Base-by-base conservation (phyloP, 2,888 invertebrate species). In the Allygus modestus region DNA sequence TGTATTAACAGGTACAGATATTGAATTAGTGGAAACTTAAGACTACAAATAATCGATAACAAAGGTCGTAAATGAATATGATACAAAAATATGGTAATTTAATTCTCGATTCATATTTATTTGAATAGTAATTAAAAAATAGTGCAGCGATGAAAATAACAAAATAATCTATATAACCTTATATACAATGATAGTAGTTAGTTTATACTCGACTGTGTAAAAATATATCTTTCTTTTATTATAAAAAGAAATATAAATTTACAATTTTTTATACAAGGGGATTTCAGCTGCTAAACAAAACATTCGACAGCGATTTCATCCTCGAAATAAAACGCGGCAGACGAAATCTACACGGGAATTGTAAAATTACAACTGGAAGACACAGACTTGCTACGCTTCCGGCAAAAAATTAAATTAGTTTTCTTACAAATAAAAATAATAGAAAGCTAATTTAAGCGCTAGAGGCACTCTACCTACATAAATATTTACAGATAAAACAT, bases 131-230 rank as follows among this genome's bases (percentile, higher is more conserved):
- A 46, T 9, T 7, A 46, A 58, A 58, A 58, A 58, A 1, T 58
- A 23, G 58, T 58, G 58, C 58, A 58, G 15, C 28, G 20, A 54
- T 20, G 31, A 65, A 28, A 65, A 31, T 28, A 65, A 65, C 65
- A 65, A 65, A 31, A 65, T 65, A 65, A 65, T 12, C 65, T 65
- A 65, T 65, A 65, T 65, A 54, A 54, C 54, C 65, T 20, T 65
- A 65, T 65, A 9, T 65, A 65, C 65, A 65, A 23, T 54, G 23
- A 54, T 65, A 28, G 31, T 58, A 58, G 58, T 58, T 58, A 51
- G 51, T 54, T 54, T 23, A 28, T 31, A 65, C 0, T 65, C 15
- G 17, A 65, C 28, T 65, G 58, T 58, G 65, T 65, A 65, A 65
- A 65, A 65, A 65, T 65, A 65, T 65, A 65, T 0, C 28, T 65